Conservation (phyloP, 2,888 invertebrate species). For the Microplitis manilae region DNA sequence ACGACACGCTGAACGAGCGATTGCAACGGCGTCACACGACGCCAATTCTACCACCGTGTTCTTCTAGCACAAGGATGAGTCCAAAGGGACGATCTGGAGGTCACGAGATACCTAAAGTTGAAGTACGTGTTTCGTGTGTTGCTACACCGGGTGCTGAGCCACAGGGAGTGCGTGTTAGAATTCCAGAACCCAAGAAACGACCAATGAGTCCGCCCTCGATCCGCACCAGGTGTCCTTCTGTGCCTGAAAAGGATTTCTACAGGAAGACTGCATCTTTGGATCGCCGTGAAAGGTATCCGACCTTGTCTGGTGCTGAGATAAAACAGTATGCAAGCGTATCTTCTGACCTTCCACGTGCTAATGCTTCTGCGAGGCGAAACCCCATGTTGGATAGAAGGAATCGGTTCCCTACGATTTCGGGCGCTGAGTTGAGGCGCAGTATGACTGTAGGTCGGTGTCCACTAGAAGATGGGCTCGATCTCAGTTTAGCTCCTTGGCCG, state of each 20-base stretch:
- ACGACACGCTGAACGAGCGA: slow-evolving; percentile 59
- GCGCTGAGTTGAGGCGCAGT: slow-evolving; percentile 64
- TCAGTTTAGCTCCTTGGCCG: slow-evolving; percentile 81
- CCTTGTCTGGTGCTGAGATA: slow-evolving; percentile 65
- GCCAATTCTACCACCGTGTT: slow-evolving; percentile 48
- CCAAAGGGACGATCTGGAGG: slow-evolving; percentile 61
- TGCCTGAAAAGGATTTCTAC: slow-evolving; percentile 67
- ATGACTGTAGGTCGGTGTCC: slow-evolving; percentile 70
- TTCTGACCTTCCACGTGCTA: slow-evolving; percentile 43
- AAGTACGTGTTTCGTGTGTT: slow-evolving; percentile 67
- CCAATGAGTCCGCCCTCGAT: slow-evolving; percentile 60
- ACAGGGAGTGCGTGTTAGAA: slow-evolving; percentile 65
- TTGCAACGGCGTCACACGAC: slow-evolving; percentile 62
- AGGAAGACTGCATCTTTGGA: slow-evolving; percentile 63
- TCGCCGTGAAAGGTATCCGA: slow-evolving; percentile 65
- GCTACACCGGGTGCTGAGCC: slow-evolving; percentile 64
- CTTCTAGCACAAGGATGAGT: slow-evolving; percentile 60
- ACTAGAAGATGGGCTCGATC: slow-evolving; percentile 72
- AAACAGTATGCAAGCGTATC: slow-evolving; percentile 52
- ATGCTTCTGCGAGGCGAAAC: slow-evolving; percentile 50
- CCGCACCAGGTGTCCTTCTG: slow-evolving; percentile 63
- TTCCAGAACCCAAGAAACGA: slow-evolving; percentile 66
- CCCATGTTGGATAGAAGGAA: slow-evolving; percentile 66
- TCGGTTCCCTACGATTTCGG: slow-evolving; percentile 66
- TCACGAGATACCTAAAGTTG: slow-evolving; percentile 63